Conservation (phyloP, 2,888 invertebrate genomes). For the Heliconius hortense region DNA sequence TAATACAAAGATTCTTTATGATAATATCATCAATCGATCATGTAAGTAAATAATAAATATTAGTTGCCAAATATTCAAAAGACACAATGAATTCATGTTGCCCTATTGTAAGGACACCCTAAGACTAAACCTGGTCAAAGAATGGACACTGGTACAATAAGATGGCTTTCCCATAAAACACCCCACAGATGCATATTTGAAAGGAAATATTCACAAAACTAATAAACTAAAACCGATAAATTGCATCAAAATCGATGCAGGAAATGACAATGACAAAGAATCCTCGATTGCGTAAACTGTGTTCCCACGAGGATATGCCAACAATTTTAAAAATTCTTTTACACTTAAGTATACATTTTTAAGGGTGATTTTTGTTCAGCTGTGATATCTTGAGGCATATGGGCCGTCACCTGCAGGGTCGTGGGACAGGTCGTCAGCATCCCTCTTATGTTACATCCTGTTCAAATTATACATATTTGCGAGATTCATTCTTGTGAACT, state of each 20-base stretch:
- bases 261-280: constrained; percentile 64
- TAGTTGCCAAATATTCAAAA: constrained; percentile 8
- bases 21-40: neutral
- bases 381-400: constrained; percentile 46
- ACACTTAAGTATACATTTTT: constrained; percentile 27
- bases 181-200: constrained; percentile 46
- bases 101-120: constrained; percentile 11
- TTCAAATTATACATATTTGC: constrained; percentile 56
- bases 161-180: constrained; percentile 32
- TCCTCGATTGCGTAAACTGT: constrained; percentile 68
- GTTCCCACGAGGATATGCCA: constrained; percentile 67
- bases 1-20: neutral
- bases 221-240: constrained; percentile 51
- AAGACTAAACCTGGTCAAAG: constrained; percentile 26
- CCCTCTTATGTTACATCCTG: constrained; percentile 74
- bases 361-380: constrained; percentile 38
- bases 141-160: constrained; percentile 15
- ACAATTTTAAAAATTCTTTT: constrained; percentile 32
- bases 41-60: neutral
- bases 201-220: constrained; percentile 39
- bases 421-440: constrained; percentile 75
- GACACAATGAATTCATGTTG: constrained; percentile 1
- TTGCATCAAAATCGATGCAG: constrained; percentile 51
- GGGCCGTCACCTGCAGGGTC: constrained; percentile 74
- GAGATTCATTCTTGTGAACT: constrained; percentile 31